Evolutionary conservation across 2,888 invertebrate genomes (phyloP).

Genomic region (Pasiphila rectangulata): DNA sequence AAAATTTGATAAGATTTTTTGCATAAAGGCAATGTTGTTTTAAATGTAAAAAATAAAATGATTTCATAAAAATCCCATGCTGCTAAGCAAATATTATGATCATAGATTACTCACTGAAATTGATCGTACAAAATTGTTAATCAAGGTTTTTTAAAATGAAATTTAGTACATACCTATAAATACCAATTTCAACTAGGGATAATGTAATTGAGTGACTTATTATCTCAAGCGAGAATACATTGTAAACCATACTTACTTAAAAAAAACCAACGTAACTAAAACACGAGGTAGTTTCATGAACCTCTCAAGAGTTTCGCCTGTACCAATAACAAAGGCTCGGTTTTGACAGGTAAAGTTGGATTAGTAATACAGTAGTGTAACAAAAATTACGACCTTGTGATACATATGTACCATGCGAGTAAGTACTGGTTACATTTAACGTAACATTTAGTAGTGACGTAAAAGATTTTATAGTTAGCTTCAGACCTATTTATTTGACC

Average conservation of each 20-base stretch:
- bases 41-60: too few relatives aligned
- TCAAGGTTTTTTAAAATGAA: too few relatives aligned
- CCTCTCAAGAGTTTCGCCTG: background rate
- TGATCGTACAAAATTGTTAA: too few relatives aligned
- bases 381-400: background rate
- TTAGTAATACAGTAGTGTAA: background rate
- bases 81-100: too few relatives aligned
- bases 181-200: too few relatives aligned
- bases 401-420: constrained; percentile 3
- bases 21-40: too few relatives aligned
- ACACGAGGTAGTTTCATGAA: background rate
- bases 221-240: too few relatives aligned
- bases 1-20: background rate
- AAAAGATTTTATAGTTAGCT: constrained; percentile 31
- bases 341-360: constrained; percentile 1
- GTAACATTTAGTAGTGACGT: constrained; percentile 37
- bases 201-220: too few relatives aligned
- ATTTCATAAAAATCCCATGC: too few relatives aligned
- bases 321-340: constrained; percentile 2
- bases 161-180: too few relatives aligned
- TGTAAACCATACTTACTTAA: too few relatives aligned
- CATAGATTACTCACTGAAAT: too few relatives aligned
- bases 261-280: background rate
- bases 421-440: constrained; percentile 4
- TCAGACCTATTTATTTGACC: constrained; percentile 60